Evolutionary conservation across 2,113 vertebrate species (phyloP).

Genomic region (Saguinus midas): DNA sequence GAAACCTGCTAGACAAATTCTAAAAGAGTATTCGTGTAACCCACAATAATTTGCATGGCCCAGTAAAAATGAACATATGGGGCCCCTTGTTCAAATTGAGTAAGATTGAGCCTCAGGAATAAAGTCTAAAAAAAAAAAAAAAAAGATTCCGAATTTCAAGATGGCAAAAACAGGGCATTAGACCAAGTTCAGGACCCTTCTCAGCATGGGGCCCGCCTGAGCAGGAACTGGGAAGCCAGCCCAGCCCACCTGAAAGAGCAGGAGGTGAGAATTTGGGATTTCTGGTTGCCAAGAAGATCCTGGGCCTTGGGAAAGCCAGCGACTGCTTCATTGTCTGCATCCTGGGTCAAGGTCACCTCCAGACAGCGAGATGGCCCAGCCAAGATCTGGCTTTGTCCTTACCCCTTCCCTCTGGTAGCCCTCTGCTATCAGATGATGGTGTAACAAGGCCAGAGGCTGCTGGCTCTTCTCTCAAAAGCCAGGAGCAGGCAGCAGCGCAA

Average conservation of each 20-base stretch:
- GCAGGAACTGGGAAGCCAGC: background rate
- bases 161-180: background rate
- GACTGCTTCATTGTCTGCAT: background rate
- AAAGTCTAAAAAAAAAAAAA: background rate
- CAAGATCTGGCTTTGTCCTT: background rate
- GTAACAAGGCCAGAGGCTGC: background rate
- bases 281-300: background rate
- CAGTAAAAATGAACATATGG: background rate
- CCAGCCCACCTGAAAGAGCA: background rate
- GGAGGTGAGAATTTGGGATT: background rate
- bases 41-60: background rate
- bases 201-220: background rate
- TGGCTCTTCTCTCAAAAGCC: background rate
- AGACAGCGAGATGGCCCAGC: background rate
- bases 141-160: background rate
- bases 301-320: background rate
- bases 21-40: background rate
- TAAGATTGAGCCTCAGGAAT: background rate
- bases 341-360: background rate
- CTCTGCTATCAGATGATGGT: background rate
- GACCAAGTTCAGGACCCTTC: background rate
- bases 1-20: background rate
- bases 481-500: background rate
- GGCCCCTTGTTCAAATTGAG: background rate
- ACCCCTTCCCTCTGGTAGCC: background rate